phyloP scores from a whole-genome alignment of 2,888 invertebrate species.

The Geotrupes spiniger region DNA sequence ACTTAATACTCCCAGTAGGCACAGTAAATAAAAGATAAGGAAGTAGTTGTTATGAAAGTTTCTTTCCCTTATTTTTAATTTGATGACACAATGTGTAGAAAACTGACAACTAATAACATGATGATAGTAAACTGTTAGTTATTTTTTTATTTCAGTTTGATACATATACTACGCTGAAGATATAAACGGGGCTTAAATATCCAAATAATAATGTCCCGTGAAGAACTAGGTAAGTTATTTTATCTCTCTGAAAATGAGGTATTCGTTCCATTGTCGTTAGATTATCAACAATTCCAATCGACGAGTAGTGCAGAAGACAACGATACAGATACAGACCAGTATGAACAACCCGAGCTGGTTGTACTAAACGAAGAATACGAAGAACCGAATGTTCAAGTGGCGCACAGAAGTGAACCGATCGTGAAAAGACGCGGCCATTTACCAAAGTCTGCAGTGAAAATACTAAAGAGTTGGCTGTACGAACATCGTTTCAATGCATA shows the following conservation, averaged over 20 bases:
- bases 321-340: constrained; percentile 32
- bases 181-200: too few species aligned
- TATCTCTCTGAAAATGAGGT: background rate
- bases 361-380: constrained; percentile 25
- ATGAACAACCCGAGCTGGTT: constrained; percentile 31
- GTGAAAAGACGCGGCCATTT: constrained; percentile 41
- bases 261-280: constrained; percentile 9
- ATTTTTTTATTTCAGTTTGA: too few species aligned
- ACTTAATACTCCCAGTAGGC: constrained; percentile 18
- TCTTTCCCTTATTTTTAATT: too few species aligned
- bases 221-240: constrained; percentile 24
- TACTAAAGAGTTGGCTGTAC: constrained; percentile 48
- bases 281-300: constrained; percentile 24
- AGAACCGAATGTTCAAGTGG: constrained; percentile 21
- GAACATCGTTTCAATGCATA: constrained; percentile 50
- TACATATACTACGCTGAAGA: too few species aligned
- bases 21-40: constrained; percentile 22
- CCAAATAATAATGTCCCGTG: constrained; percentile 21
- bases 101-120: too few species aligned
- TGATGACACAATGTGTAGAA: too few species aligned
- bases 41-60: too few species aligned
- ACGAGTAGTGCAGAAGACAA: constrained; percentile 31
- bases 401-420: constrained; percentile 18
- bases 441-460: constrained; percentile 48
- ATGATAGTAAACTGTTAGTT: too few species aligned